Evolutionary conservation across 1,140 invertebrate genomes (phyloP).

Genomic region (Psilanteris sp.): DNA sequence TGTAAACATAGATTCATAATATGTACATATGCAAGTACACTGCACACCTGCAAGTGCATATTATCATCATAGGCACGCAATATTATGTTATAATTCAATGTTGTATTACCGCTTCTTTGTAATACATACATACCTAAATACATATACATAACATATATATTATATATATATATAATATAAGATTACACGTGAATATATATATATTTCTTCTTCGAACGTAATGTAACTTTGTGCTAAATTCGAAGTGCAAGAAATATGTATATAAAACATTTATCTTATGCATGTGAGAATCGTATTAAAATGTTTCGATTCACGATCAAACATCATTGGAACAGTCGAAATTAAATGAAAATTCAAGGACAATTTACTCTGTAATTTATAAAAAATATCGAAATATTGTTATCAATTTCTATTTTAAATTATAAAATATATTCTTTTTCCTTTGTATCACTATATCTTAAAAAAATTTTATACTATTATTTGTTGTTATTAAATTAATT

Average conservation of each 20-base stretch:
- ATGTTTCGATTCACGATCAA: slow-evolving; percentile 3
- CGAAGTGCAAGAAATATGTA: slow-evolving; percentile 32
- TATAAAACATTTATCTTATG: slow-evolving; percentile 31
- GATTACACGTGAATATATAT: too few species aligned
- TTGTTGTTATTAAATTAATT: too few species aligned
- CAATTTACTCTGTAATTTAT: too few species aligned
- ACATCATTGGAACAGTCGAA: background rate
- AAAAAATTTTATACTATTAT: too few species aligned
- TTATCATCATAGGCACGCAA: slow-evolving; percentile 63
- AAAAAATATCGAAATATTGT: too few species aligned
- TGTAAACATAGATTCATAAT: slow-evolving; percentile 48
- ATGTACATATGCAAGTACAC: slow-evolving; percentile 57
- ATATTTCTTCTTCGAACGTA: slow-evolving; percentile 44
- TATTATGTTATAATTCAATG: slow-evolving; percentile 70
- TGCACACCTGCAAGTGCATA: slow-evolving; percentile 49
- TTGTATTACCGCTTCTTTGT: slow-evolving; percentile 73
- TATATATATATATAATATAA: slow-evolving; percentile 39
- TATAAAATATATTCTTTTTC: too few species aligned
- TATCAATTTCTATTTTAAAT: too few species aligned
- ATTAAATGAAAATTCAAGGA: slow-evolving; percentile 7
- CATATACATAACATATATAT: slow-evolving; percentile 29
- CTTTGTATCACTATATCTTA: too few species aligned
- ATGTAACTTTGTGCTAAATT: slow-evolving; percentile 16
- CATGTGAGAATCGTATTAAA: slow-evolving; percentile 23
- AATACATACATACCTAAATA: slow-evolving; percentile 63